Evolutionary conservation across 2,797 vertebrate species (phyloP).

Genomic region (Alauda arvensis): DNA sequence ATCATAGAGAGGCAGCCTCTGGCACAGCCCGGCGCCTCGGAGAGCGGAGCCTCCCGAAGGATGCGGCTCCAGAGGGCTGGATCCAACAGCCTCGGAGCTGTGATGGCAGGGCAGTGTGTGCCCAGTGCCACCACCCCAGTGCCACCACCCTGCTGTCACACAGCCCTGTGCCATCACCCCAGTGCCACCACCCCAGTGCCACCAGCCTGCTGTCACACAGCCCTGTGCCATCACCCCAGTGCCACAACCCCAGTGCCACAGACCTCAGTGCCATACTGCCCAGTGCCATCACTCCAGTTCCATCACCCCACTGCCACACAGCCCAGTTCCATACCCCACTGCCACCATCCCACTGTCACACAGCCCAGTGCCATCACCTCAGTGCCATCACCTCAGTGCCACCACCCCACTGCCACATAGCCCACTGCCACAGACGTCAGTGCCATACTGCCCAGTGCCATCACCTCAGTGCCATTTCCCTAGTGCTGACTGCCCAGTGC

Average conservation of each 20-base stretch:
- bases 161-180: too few relatives aligned
- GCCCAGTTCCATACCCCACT: background rate
- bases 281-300: background rate
- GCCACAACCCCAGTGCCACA: too few relatives aligned
- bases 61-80: background rate
- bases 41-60: background rate
- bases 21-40: rapidly evolving
- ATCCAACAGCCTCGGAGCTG: background rate
- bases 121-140: background rate
- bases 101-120: background rate
- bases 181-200: too few relatives aligned
- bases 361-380: too few relatives aligned
- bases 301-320: background rate
- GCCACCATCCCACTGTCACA: too few relatives aligned
- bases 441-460: too few relatives aligned
- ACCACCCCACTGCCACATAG: background rate
- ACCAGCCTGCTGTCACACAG: too few relatives aligned
- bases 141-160: background rate
- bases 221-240: too few relatives aligned
- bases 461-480: background rate
- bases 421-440: too few relatives aligned
- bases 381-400: background rate
- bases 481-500: background rate
- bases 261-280: background rate
- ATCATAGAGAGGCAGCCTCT: background rate